Evolutionary conservation across 2,113 vertebrate genomes (phyloP).

Genomic region (Callionymus lyra): DNA sequence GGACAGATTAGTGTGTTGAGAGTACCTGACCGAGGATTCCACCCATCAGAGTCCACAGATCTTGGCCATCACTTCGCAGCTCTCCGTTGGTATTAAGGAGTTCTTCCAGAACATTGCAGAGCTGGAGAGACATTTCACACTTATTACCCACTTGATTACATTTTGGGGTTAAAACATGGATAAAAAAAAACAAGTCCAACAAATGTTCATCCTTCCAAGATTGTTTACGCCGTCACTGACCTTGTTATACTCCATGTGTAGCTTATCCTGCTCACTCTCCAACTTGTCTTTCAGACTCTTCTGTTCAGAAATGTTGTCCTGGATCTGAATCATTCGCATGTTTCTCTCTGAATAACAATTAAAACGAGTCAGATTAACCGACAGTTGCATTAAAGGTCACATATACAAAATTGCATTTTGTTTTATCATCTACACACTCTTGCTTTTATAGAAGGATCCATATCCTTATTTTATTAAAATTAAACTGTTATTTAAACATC

Average conservation of each 20-base stretch:
- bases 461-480: too few relatives aligned
- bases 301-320: slow-evolving; percentile 97
- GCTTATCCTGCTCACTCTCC: slow-evolving; percentile 94
- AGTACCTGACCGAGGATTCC: slow-evolving; percentile 91
- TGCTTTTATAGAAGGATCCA: too few relatives aligned
- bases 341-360: slow-evolving; percentile 82
- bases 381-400: too few relatives aligned
- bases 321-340: slow-evolving; percentile 99
- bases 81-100: slow-evolving; percentile 87
- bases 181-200: too few relatives aligned
- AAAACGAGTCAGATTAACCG: slow-evolving; percentile 10
- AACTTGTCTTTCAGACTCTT: slow-evolving; percentile 97
- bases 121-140: slow-evolving; percentile 56
- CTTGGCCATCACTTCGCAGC: slow-evolving; percentile 85
- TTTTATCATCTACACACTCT: too few relatives aligned
- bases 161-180: too few relatives aligned
- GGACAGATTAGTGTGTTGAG: background rate
- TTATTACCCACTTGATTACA: too few relatives aligned
- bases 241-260: slow-evolving; percentile 96
- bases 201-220: too few relatives aligned
- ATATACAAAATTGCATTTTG: too few relatives aligned
- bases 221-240: slow-evolving; percentile 46
- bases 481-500: too few relatives aligned
- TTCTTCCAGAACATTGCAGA: slow-evolving; percentile 92
- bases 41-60: slow-evolving; percentile 84